phyloP scores from a whole-genome alignment of 2,113 vertebrate genomes.

The Megaleporinus macrocephalus region DNA sequence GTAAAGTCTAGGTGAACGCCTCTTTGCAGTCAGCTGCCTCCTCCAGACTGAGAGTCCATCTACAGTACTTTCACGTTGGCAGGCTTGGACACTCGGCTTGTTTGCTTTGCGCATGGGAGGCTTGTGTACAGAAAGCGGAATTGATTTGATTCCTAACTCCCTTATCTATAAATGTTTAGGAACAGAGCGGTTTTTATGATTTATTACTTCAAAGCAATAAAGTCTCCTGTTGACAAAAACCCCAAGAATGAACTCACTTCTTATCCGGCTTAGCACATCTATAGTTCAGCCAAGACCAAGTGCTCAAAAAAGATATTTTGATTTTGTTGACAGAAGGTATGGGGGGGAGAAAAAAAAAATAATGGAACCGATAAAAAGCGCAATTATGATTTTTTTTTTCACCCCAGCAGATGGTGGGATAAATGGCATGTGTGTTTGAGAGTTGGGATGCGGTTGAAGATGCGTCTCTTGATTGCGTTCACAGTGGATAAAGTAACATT shows the following conservation, averaged over 20 bases:
- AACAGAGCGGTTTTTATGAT: slow-evolving; percentile 85
- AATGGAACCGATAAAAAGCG: slow-evolving; percentile 79
- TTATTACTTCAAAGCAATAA: slow-evolving; percentile 84
- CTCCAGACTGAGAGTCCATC: slow-evolving; percentile 64
- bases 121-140: slow-evolving; percentile 75
- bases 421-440: slow-evolving; percentile 68
- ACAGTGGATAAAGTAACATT: slow-evolving; percentile 63
- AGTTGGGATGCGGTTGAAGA: slow-evolving; percentile 67
- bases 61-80: slow-evolving; percentile 75
- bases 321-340: slow-evolving; percentile 77
- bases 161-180: slow-evolving; percentile 87
- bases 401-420: slow-evolving; percentile 71
- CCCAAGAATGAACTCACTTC: slow-evolving; percentile 61
- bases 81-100: slow-evolving; percentile 73
- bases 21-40: not conserved
- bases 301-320: slow-evolving; percentile 73
- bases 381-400: slow-evolving; percentile 74
- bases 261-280: slow-evolving; percentile 66
- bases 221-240: slow-evolving; percentile 79
- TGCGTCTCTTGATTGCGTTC: slow-evolving; percentile 65
- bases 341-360: slow-evolving; percentile 73
- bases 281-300: slow-evolving; percentile 52
- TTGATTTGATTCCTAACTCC: slow-evolving; percentile 83
- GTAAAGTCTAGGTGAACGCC: not conserved
- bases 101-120: slow-evolving; percentile 76